Percentiles rank a stretch among this genome's conserved stretches.
phyloP scores from a whole-genome alignment of 2,113 vertebrate species.

The Penelope pileata region DNA sequence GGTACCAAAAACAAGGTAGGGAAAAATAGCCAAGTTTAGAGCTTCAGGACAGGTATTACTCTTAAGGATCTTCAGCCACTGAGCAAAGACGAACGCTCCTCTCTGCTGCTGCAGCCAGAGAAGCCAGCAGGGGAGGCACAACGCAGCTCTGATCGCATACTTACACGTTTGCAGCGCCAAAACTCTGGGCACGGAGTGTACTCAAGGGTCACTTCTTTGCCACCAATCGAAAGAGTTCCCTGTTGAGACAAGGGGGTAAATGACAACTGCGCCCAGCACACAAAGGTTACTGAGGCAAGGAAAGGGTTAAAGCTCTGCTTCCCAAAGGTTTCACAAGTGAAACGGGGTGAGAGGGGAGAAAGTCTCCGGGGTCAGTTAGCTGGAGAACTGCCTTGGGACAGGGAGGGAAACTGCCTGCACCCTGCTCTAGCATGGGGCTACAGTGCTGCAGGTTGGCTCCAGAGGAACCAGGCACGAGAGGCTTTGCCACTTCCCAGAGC shows the following conservation, averaged over 20 bases:
- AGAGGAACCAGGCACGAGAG: background rate
- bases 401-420: constrained; percentile 10
- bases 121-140: constrained; percentile 26
- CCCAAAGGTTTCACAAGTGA: constrained; percentile 29
- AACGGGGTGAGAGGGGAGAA: constrained; percentile 43
- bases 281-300: background rate
- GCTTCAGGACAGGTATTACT: background rate
- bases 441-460: background rate
- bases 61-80: background rate
- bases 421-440: constrained; percentile 12
- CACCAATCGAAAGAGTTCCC: constrained; percentile 91
- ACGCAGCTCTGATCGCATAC: constrained; percentile 41
- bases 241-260: constrained; percentile 80
- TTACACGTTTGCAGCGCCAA: constrained; percentile 83
- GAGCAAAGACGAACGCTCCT: background rate
- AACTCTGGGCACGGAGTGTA: constrained; percentile 83
- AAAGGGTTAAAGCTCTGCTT: constrained; percentile 53
- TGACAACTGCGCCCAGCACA: constrained; percentile 39
- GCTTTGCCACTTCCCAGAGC: background rate
- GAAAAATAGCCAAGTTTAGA: background rate
- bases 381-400: constrained; percentile 9
- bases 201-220: constrained; percentile 88
- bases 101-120: background rate
- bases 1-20: background rate
- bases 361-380: constrained; percentile 14